These are phyloP conservation scores for Eristalis pertinax DNA, from an alignment of 2,888 invertebrate genomes.

Conservation along the genomic window DNA sequence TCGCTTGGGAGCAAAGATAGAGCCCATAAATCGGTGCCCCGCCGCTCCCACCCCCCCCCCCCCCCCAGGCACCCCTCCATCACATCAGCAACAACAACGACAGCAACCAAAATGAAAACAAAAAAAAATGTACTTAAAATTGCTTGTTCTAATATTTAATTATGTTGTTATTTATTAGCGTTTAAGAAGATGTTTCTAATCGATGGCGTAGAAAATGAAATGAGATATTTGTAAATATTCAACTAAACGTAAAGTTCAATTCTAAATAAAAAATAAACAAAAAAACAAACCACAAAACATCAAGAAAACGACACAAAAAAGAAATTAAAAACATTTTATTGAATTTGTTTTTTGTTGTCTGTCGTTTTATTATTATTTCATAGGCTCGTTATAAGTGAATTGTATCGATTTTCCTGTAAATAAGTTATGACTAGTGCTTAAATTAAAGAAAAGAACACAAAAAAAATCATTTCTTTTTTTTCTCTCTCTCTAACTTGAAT, in stretches of 20 bases:
- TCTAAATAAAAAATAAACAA: background rate
- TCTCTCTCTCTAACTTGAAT: constrained; percentile 16
- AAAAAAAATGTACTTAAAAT: constrained; percentile 58
- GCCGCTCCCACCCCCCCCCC: no score
- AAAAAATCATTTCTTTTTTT: constrained; percentile 25
- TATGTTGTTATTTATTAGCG: constrained; percentile 62
- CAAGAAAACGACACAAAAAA: background rate
- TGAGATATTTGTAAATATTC: constrained; percentile 53
- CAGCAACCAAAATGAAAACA: background rate
- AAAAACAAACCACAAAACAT: background rate
- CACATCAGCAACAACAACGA: background rate
- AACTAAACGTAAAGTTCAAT: constrained; percentile 27
- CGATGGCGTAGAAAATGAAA: constrained; percentile 10
- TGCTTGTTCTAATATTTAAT: constrained; percentile 40
- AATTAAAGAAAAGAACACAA: background rate
- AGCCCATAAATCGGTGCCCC: no score
- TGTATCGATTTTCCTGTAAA: constrained; percentile 59
- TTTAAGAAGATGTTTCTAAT: constrained; percentile 25
- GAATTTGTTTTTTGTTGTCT: constrained; percentile 11
- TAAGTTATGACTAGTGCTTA: constrained; percentile 53
- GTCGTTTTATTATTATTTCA: constrained; percentile 22
- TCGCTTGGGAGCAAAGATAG: background rate
- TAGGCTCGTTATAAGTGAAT: constrained; percentile 37
- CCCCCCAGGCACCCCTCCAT: no score
- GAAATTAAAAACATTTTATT: background rate